A percentile compares a stretch with the other conserved stretches of the same genome.
These are phyloP conservation scores for Eptesicus fuscus DNA, from an alignment of 2,113 vertebrate genomes.

Conservation along the genomic window DNA sequence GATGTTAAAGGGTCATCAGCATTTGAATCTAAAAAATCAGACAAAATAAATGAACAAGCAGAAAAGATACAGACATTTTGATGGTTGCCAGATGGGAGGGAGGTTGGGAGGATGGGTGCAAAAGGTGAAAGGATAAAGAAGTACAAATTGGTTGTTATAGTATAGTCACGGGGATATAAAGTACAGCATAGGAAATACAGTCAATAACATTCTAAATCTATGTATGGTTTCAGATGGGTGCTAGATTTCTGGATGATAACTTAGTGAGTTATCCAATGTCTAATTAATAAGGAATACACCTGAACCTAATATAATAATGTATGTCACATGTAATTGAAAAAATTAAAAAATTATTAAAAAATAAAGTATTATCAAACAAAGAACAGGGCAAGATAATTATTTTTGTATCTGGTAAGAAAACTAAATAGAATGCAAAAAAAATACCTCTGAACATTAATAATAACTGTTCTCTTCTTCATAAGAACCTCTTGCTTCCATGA, in stretches of 20 bases:
- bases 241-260: neutral
- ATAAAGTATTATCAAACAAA: neutral
- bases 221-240: neutral
- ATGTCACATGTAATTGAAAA: neutral
- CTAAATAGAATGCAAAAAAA: neutral
- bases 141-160: neutral
- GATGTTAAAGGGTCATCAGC: neutral
- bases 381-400: neutral
- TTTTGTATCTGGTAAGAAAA: neutral
- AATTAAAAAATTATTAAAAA: neutral
- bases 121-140: neutral
- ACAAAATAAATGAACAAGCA: neutral
- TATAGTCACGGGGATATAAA: neutral
- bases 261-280: neutral
- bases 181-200: neutral
- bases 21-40: neutral
- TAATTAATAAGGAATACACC: too few relatives aligned
- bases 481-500: neutral
- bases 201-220: neutral
- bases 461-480: neutral
- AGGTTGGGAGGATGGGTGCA: neutral
- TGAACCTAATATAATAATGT: neutral
- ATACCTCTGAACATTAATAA: neutral
- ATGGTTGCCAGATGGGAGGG: neutral
- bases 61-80: neutral